A percentile compares a stretch with the other conserved stretches of the same genome.
Evolutionary conservation across 2,888 invertebrate genomes (phyloP).

Genomic region (Xanthorhoe spadicearia): DNA sequence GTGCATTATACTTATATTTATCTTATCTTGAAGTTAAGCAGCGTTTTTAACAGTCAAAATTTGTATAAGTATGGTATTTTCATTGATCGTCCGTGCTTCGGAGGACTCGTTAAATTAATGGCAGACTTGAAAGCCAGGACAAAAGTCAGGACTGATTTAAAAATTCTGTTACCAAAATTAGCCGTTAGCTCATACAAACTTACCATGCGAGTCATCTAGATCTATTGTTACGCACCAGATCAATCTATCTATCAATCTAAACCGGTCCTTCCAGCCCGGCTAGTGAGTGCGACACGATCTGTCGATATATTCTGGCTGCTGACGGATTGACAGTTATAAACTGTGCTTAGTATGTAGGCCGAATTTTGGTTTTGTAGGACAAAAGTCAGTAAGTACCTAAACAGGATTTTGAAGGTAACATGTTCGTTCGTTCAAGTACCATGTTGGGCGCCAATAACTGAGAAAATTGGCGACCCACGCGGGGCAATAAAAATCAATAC

Average conservation of each 20-base stretch:
- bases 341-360: conserved; percentile 17
- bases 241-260: conserved; percentile 17
- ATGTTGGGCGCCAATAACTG: not conserved
- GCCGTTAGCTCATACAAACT: too few relatives aligned
- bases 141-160: too few relatives aligned
- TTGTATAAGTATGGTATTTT: too few relatives aligned
- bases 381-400: not conserved
- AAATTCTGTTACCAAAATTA: too few relatives aligned
- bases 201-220: too few relatives aligned
- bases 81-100: too few relatives aligned
- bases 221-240: not conserved
- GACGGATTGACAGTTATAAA: conserved; percentile 22
- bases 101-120: too few relatives aligned
- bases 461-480: not conserved
- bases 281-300: conserved; percentile 22
- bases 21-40: too few relatives aligned
- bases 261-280: conserved; percentile 6
- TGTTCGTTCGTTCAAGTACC: not conserved
- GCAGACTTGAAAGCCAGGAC: too few relatives aligned
- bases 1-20: too few relatives aligned
- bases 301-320: conserved; percentile 19
- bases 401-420: not conserved
- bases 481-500: not conserved
- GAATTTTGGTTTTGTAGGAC: not conserved
- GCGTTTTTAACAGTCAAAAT: too few relatives aligned